phyloP scores from a whole-genome alignment of 2,888 invertebrate species.

The Drosophila nr. perissopoda region DNA sequence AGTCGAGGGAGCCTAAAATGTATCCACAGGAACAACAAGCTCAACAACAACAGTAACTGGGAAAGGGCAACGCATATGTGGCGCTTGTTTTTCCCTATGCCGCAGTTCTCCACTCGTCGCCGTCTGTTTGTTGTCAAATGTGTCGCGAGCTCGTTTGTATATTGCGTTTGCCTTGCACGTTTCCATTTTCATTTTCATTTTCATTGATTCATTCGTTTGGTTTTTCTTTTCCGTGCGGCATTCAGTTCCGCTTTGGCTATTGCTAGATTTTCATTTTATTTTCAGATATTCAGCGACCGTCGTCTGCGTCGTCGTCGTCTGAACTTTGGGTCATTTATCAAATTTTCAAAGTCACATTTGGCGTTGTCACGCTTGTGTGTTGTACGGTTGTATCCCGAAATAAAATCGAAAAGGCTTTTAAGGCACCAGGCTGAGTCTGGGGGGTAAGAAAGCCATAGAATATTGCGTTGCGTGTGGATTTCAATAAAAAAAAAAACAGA shows the following conservation, averaged over 20 bases:
- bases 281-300: slow-evolving; percentile 47
- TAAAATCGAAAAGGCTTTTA: slow-evolving; percentile 54
- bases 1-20: slow-evolving; percentile 56
- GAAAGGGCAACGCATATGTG: slow-evolving; percentile 56
- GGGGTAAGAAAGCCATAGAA: slow-evolving; percentile 7
- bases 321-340: slow-evolving; percentile 81
- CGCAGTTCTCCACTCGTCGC: slow-evolving; percentile 44
- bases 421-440: slow-evolving; percentile 3
- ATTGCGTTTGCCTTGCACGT: slow-evolving; percentile 59
- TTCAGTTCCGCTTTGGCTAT: slow-evolving; percentile 67
- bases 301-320: slow-evolving; percentile 34
- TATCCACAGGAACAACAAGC: slow-evolving; percentile 38
- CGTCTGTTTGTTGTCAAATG: slow-evolving; percentile 72
- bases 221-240: slow-evolving; percentile 39
- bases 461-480: slow-evolving; percentile 61
- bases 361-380: slow-evolving; percentile 77
- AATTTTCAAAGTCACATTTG: slow-evolving; percentile 83
- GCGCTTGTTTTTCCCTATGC: slow-evolving; percentile 44
- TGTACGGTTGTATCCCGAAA: slow-evolving; percentile 29
- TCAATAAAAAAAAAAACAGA: slow-evolving; percentile 58
- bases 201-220: slow-evolving; percentile 48
- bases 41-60: slow-evolving; percentile 14
- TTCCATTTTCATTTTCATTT: slow-evolving; percentile 43
- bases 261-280: slow-evolving; percentile 64
- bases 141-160: slow-evolving; percentile 60